Evolutionary conservation across 1,140 invertebrate genomes (phyloP).

Genomic region (Agrilus planipennis): DNA sequence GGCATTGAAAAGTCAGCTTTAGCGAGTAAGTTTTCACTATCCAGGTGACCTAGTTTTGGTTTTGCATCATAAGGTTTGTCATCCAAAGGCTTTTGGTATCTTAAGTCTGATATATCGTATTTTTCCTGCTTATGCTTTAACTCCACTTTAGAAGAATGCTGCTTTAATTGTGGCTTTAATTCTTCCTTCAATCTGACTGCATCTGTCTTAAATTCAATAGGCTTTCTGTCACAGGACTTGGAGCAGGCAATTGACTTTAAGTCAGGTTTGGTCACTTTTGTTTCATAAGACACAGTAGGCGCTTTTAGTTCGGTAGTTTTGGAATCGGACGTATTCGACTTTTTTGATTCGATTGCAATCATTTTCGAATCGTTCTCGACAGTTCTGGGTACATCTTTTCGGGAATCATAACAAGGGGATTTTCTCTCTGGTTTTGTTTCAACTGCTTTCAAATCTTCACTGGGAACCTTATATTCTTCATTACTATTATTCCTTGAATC

Average conservation of each 20-base stretch:
- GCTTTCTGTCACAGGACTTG: slow-evolving; percentile 20
- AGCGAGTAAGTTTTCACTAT: slow-evolving; percentile 37
- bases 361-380: no score
- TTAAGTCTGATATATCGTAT: slow-evolving; percentile 17
- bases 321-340: no score
- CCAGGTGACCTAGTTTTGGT: slow-evolving; percentile 17
- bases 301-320: no score
- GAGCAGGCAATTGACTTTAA: background rate
- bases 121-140: slow-evolving; percentile 21
- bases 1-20: slow-evolving; percentile 41
- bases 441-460: no score
- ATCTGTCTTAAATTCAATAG: background rate
- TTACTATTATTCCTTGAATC: no score
- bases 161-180: slow-evolving; percentile 18
- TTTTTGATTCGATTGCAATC: no score
- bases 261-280: slow-evolving; percentile 1
- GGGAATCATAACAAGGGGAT: no score
- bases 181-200: background rate
- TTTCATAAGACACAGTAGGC: no score
- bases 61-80: slow-evolving; percentile 23
- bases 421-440: no score
- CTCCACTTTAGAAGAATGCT: slow-evolving; percentile 30
- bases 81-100: slow-evolving; percentile 21
- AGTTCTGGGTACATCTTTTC: no score
- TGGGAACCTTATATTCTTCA: no score